Percentiles rank a stretch among this genome's conserved stretches.
phyloP scores from a whole-genome alignment of 2,113 vertebrate genomes.

The Nipponia nippon region DNA sequence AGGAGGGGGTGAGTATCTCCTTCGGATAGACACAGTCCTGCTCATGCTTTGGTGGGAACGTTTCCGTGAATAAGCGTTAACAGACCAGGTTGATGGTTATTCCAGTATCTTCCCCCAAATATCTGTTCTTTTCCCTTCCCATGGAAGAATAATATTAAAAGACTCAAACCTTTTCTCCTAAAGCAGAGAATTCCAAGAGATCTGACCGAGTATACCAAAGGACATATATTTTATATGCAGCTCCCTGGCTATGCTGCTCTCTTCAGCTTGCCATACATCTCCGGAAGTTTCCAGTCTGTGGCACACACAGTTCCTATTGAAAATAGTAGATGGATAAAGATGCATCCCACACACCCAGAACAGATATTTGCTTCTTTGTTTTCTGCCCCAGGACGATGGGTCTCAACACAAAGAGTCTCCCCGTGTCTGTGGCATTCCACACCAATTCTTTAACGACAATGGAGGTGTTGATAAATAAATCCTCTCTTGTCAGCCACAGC shows the following conservation, averaged over 20 bases:
- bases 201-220: background rate
- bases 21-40: background rate
- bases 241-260: background rate
- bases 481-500: background rate
- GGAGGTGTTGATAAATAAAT: background rate
- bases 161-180: background rate
- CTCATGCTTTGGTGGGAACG: background rate
- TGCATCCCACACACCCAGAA: fast-evolving
- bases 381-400: background rate
- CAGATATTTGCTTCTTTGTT: background rate
- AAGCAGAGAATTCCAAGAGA: background rate
- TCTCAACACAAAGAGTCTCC: background rate
- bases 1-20: background rate
- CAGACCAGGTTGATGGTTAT: background rate
- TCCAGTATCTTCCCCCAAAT: background rate
- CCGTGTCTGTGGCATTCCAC: background rate
- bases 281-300: background rate
- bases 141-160: background rate
- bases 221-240: background rate
- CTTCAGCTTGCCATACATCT: background rate
- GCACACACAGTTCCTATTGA: background rate
- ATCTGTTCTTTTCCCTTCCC: background rate
- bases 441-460: background rate
- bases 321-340: background rate
- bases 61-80: background rate